Base-by-base conservation (phyloP, 2,797 vertebrate genomes). In the Gambelia wislizenii region DNA sequence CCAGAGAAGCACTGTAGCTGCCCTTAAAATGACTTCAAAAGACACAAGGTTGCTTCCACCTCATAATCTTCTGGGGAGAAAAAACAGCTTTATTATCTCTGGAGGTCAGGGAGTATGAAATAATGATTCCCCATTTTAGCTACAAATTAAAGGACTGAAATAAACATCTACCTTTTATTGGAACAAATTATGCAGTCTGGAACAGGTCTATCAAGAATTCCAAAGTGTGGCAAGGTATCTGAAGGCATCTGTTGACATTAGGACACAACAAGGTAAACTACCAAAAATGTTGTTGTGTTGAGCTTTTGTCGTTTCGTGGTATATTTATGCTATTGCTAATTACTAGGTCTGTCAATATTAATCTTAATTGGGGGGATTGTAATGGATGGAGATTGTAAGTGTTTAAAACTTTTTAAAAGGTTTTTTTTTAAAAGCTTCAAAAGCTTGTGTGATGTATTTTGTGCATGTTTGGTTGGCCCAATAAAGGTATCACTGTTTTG, bases 11-110 rank as follows among this genome's bases (percentile, higher is more conserved):
- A 49, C 18, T 47, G 18, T 47, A 67, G 30, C 2, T 76, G 54
- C 54, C 72, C 59, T 85, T 13, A 39, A 78, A 77, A 64, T 64
- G 56, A 49, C 72, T 77, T 77, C 74, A 78, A 49, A 78, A 86
- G 22, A 52, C 49, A 86, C 20, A 30, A 27, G 22, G 25, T 64
- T 6, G 47, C 25, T 8, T 52, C 36, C 39, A 77, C 6, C 49
- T 36, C 13, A 67, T 18, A 47, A 78, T 20, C 30, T 86, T 49
- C 59, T 64, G 18, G n/a, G n/a, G n/a, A n/a, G n/a, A n/a, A 76
- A n/a, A 27, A 36, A 61, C 2, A 59, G 20, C 33, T 25, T n/a
- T n/a, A 39, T 85, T 59, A 76, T 85, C 72, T 52, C 49, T 74
- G 49, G n/a, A 39, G 22, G 47, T 54, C 6, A n/a, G 39, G 69